Evolutionary conservation across 2,888 invertebrate species (phyloP).

Genomic region (Zhuqinia jingwanae): DNA sequence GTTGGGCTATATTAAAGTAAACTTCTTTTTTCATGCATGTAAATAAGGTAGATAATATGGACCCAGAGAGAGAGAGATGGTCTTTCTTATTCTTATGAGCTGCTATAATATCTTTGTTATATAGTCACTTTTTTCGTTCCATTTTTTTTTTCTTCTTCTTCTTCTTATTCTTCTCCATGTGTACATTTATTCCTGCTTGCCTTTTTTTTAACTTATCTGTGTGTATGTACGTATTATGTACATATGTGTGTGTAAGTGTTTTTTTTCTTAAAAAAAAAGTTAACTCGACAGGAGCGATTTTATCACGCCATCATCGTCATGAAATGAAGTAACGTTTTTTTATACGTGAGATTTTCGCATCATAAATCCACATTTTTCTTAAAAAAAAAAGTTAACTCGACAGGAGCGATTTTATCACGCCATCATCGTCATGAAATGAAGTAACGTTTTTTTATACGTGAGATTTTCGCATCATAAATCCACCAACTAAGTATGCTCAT

Average conservation of each 20-base stretch:
- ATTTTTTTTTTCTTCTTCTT: constrained; percentile 18
- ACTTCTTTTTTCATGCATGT: too few relatives aligned
- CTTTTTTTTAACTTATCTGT: too few relatives aligned
- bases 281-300: constrained; percentile 65
- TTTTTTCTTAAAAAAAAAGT: constrained; percentile 44
- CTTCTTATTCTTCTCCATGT: too few relatives aligned
- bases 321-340: constrained; percentile 36
- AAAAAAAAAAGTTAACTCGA: constrained; percentile 48
- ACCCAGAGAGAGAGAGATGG: background rate
- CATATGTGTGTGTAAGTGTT: too few relatives aligned
- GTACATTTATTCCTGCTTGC: too few relatives aligned
- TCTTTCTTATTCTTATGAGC: too few relatives aligned
- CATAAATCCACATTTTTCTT: constrained; percentile 61
- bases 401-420: constrained; percentile 68
- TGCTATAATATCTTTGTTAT: constrained; percentile 6
- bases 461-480: constrained; percentile 69
- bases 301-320: constrained; percentile 54
- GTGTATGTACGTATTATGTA: too few relatives aligned
- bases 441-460: constrained; percentile 52
- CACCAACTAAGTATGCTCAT: constrained; percentile 47
- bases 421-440: constrained; percentile 11
- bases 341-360: constrained; percentile 65
- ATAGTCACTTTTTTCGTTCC: background rate
- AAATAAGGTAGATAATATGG: too few relatives aligned
- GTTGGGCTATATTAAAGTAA: too few relatives aligned